Conservation (phyloP, 1,140 invertebrate species). For the Gonatopus flavifemur region DNA sequence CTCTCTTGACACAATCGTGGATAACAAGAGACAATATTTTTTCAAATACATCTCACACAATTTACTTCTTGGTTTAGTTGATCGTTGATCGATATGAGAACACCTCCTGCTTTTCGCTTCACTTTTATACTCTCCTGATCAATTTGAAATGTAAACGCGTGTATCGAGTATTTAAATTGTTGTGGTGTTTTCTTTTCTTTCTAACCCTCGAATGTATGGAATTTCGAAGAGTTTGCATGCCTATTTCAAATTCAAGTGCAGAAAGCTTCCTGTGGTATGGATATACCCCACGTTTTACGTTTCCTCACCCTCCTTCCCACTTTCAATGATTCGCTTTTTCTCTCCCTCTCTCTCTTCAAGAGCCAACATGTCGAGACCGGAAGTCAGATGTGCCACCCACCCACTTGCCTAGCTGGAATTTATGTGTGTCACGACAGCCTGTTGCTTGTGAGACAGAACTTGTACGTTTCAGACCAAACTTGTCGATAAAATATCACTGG, state of each 20-base stretch:
- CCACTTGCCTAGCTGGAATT: constrained; percentile 45
- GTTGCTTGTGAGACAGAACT: constrained; percentile 45
- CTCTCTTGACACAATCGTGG: neutral
- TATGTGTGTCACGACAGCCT: constrained; percentile 53
- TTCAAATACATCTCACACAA: too few relatives aligned
- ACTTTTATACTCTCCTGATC: too few relatives aligned
- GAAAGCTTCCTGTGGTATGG: too few relatives aligned
- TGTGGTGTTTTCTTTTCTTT: neutral
- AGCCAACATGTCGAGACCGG: constrained; percentile 22
- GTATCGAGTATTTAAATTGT: neutral
- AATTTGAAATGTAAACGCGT: too few relatives aligned
- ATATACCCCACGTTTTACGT: too few relatives aligned
- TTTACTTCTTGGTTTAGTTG: too few relatives aligned
- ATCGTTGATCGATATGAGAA: too few relatives aligned
- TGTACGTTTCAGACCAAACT: constrained; percentile 23
- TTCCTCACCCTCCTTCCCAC: neutral
- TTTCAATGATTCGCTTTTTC: neutral
- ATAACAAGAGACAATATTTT: constrained; percentile 11
- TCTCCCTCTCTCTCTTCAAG: constrained; percentile 10
- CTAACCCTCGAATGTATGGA: neutral
- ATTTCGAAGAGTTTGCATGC: too few relatives aligned
- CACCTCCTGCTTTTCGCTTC: too few relatives aligned
- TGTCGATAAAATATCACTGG: constrained; percentile 12
- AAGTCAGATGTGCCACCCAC: constrained; percentile 34
- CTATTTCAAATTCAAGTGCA: neutral